Evolutionary conservation across 2,888 invertebrate species (phyloP), one percentile per base, ranked within the genome.

Genomic region (Hypselothyrea guttata): DNA sequence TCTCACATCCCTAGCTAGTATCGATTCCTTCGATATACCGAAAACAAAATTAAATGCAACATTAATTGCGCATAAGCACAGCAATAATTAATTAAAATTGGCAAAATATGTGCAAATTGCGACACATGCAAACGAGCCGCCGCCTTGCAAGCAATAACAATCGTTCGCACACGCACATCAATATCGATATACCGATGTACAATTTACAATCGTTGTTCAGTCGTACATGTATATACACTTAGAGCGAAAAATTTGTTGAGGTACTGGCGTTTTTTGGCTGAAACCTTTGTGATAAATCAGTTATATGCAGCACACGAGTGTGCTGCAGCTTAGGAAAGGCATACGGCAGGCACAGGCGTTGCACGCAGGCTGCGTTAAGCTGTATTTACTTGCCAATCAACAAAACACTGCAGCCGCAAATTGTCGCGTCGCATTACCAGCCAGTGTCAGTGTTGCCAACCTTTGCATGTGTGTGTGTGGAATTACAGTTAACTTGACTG

Each of bases 361-460:
- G 16, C 11, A 9, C 1, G 37, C 46, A 12, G 13, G 22, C 34
- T 47, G 45, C 68, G 57, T 72, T 61, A 61, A 40, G 18, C 7
- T 33, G 12, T 60, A 52, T 49, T 41, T 33, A 37, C 41, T 16
- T 12, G 37, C 42, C 48, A 37, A 65, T 56, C 49, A 65, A 61
- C 57, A 56, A 54, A 49, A 45, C 18, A 27, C 53, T 38, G 42
- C 58, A 53, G 57, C 73, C 67, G 70, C 78, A 62, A 75, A 68
- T 59, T 73, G 69, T 75, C 75, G 77, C 75, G 75, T 75, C 75
- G 82, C 77, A 81, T 77, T 75, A 75, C 3, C 77, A 56, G 64
- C 54, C 40, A 81, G 76, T 76, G 74, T 56, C 40, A 81, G 76
- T 76, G 74, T 54, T 75, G 69, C 75, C 71, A 74, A 69, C 59